Evolutionary conservation across 2,888 invertebrate species (phyloP).

Genomic region (Monopis laevigella): DNA sequence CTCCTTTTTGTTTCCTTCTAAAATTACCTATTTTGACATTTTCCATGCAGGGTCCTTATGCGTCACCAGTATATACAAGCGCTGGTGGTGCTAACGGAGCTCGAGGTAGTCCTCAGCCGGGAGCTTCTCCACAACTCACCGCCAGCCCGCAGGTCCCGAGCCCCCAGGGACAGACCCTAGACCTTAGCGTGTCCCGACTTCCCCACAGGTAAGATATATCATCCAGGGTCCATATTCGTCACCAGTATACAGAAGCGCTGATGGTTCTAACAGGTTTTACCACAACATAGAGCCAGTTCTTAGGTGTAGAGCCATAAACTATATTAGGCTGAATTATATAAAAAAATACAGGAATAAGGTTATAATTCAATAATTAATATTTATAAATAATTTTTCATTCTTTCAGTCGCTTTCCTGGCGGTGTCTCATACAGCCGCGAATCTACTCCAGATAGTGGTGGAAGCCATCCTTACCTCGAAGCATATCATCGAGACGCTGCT

Average conservation of each 20-base stretch:
- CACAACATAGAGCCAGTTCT: too few species aligned
- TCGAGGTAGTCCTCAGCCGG: conserved; percentile 84
- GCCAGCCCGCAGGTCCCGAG: conserved; percentile 91
- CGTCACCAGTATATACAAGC: conserved; percentile 80
- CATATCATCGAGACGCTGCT: conserved; percentile 82
- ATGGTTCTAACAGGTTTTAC: conserved; percentile 73
- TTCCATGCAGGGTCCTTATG: conserved; percentile 81
- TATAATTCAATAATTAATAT: not conserved
- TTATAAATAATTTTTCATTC: not conserved
- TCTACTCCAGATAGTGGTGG: conserved; percentile 91
- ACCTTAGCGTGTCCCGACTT: conserved; percentile 87
- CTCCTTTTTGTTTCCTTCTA: too few species aligned
- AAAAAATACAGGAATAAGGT: too few species aligned
- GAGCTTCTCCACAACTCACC: conserved; percentile 82
- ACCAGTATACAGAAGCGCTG: conserved; percentile 80
- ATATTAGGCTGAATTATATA: too few species aligned
- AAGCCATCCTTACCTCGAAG: conserved; percentile 85
- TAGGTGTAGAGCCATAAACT: too few species aligned
- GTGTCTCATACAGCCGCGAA: conserved; percentile 82
- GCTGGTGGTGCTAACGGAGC: conserved; percentile 76
- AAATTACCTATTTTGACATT: too few species aligned
- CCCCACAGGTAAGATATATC: conserved; percentile 87
- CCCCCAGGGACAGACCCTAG: conserved; percentile 90
- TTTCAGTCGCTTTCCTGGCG: conserved; percentile 70
- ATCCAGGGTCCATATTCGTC: conserved; percentile 82